Conservation (phyloP, 2,113 vertebrate species). For the Ursus arctos region DNA sequence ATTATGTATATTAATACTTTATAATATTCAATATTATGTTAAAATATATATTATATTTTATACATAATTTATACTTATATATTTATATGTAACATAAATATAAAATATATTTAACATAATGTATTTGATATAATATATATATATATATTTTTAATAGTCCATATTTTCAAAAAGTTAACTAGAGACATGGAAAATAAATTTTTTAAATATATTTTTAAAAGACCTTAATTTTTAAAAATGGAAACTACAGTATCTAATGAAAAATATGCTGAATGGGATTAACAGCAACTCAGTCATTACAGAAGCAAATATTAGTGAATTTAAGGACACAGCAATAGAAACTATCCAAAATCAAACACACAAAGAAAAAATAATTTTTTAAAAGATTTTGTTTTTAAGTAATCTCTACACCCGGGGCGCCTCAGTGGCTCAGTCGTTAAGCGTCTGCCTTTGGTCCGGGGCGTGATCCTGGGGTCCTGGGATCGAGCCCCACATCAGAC, state of each 20-base stretch:
- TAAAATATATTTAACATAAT: not conserved
- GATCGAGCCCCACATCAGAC: no score
- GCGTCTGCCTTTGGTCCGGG: no score
- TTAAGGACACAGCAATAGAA: not conserved
- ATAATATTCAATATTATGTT: not conserved
- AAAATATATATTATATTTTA: not conserved
- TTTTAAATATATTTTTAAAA: not conserved
- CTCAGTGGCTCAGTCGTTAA: no score
- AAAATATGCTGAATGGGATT: not conserved
- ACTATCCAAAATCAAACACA: not conserved
- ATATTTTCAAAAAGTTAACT: conserved; percentile 15
- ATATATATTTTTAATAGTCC: not conserved
- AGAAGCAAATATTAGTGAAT: not conserved
- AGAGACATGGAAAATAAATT: not conserved
- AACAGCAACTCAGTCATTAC: not conserved
- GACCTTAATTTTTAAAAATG: not conserved
- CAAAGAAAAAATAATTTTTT: not conserved
- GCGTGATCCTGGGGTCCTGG: no score
- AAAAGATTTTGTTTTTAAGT: not conserved
- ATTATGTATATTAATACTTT: not conserved
- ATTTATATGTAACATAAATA: not conserved
- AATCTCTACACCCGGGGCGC: not conserved
- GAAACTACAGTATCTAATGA: not conserved
- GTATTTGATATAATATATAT: not conserved
- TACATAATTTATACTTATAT: not conserved